Percentiles rank a stretch among this genome's conserved stretches.
These are phyloP conservation scores for Pissodes strobi DNA, from an alignment of 1,140 invertebrate genomes.

Conservation along the genomic window DNA sequence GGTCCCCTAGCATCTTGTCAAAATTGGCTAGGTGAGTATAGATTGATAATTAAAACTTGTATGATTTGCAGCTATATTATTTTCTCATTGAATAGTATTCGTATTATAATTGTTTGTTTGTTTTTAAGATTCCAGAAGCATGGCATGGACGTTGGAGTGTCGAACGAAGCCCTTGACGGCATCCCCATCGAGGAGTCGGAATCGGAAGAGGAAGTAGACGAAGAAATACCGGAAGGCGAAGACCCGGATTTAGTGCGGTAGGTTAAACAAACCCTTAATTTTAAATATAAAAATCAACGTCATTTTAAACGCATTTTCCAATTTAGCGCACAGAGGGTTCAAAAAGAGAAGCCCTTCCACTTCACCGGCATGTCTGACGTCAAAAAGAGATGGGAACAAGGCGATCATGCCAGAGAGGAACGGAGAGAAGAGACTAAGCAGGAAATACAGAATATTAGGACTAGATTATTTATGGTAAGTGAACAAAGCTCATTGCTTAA, in stretches of 20 bases:
- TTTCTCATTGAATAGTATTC: no score
- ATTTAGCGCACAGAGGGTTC: slow-evolving; percentile 55
- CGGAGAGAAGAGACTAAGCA: slow-evolving; percentile 81
- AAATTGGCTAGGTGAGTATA: no score
- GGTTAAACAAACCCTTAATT: no score
- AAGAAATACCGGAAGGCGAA: slow-evolving; percentile 55
- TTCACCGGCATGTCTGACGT: slow-evolving; percentile 86
- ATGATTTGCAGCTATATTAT: no score
- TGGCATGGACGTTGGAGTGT: slow-evolving; percentile 78
- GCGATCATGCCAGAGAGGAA: slow-evolving; percentile 68
- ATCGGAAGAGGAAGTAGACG: slow-evolving; percentile 67
- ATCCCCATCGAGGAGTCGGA: slow-evolving; percentile 67
- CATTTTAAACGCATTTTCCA: no score
- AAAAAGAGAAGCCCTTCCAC: slow-evolving; percentile 74
- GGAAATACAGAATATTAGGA: slow-evolving; percentile 83
- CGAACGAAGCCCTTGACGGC: slow-evolving; percentile 74
- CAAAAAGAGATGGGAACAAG: slow-evolving; percentile 76
- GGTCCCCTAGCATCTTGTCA: no score
- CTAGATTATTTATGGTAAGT: slow-evolving; percentile 76
- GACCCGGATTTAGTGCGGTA: slow-evolving; percentile 54
- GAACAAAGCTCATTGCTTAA: no score
- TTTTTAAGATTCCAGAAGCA: slow-evolving; percentile 82
- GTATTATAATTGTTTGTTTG: no score
- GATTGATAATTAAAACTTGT: no score
- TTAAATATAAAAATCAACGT: no score